These are phyloP conservation scores for Otocyon megalotis DNA, from an alignment of 2,113 vertebrate species.

Conservation along the genomic window DNA sequence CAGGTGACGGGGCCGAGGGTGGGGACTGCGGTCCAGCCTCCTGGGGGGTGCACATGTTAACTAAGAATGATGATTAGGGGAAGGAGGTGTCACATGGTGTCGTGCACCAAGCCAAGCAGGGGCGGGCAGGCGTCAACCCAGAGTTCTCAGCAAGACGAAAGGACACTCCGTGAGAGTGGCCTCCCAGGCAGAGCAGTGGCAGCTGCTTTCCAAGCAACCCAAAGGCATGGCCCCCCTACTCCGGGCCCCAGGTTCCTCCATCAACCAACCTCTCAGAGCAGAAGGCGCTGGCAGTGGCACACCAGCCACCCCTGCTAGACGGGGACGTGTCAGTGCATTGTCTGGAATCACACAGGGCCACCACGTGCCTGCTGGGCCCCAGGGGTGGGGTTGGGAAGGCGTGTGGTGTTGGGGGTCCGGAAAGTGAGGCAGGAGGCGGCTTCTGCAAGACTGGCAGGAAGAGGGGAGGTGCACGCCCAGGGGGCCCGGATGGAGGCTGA, in stretches of 20 bases:
- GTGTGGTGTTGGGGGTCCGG: fast-evolving
- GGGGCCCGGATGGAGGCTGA: neutral
- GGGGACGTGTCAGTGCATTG: neutral
- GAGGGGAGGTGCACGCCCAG: no score
- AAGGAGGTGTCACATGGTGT: fast-evolving
- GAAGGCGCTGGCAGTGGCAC: fast-evolving
- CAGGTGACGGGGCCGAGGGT: neutral
- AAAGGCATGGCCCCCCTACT: neutral
- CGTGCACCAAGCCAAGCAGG: fast-evolving
- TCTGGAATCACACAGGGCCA: fast-evolving
- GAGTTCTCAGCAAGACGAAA: neutral
- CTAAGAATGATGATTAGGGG: fast-evolving
- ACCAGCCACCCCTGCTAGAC: fast-evolving
- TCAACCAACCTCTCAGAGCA: fast-evolving
- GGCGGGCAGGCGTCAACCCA: fast-evolving
- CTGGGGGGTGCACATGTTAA: neutral
- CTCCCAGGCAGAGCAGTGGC: neutral
- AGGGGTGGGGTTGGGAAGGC: neutral
- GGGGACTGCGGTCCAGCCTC: neutral
- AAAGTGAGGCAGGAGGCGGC: neutral
- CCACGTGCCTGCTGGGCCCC: neutral
- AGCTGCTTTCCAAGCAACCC: neutral
- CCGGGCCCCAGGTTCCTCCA: fast-evolving
- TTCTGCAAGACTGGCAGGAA: neutral
- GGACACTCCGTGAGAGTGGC: neutral